Evolutionary conservation across 1,140 invertebrate species (phyloP).

Genomic region (Caenorhabditis briggsae): DNA sequence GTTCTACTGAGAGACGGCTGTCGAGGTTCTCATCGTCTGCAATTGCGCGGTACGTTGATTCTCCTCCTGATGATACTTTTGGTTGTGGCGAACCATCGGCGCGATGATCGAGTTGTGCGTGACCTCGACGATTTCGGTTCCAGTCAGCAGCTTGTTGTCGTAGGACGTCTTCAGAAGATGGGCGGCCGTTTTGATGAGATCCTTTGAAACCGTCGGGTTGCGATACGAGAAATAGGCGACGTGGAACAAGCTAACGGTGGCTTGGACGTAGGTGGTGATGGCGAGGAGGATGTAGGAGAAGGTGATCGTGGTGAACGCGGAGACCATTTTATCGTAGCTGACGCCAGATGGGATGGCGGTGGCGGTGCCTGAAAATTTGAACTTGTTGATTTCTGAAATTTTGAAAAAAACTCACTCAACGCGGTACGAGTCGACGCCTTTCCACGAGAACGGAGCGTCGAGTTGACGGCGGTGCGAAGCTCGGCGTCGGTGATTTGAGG

Average conservation of each 20-base stretch:
- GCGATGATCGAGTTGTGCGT: background rate
- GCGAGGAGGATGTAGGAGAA: slow-evolving; percentile 16
- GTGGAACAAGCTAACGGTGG: slow-evolving; percentile 18
- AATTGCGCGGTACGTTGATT: slow-evolving; percentile 40
- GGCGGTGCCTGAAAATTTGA: background rate
- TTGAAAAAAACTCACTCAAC: background rate
- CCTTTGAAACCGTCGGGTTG: slow-evolving; percentile 14
- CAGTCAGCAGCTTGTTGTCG: slow-evolving; percentile 23
- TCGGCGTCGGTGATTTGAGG: background rate
- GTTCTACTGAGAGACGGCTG: background rate
- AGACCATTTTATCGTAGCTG: slow-evolving; percentile 6
- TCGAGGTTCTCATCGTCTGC: slow-evolving; percentile 39
- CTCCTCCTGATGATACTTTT: background rate
- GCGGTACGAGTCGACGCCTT: slow-evolving; percentile 38
- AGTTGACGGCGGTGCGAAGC: slow-evolving; percentile 5
- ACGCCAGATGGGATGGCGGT: background rate
- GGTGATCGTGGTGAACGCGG: background rate
- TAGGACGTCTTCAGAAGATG: slow-evolving; percentile 31
- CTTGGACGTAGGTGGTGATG: background rate
- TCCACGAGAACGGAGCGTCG: slow-evolving; percentile 25
- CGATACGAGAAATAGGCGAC: slow-evolving; percentile 32
- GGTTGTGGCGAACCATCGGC: slow-evolving; percentile 11
- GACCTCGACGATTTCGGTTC: background rate
- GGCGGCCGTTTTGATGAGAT: background rate
- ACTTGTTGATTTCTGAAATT: background rate